Percentiles rank a stretch among this genome's conserved stretches.
phyloP scores from a whole-genome alignment of 2,797 vertebrate genomes.

The Tympanoctomys barrerae region DNA sequence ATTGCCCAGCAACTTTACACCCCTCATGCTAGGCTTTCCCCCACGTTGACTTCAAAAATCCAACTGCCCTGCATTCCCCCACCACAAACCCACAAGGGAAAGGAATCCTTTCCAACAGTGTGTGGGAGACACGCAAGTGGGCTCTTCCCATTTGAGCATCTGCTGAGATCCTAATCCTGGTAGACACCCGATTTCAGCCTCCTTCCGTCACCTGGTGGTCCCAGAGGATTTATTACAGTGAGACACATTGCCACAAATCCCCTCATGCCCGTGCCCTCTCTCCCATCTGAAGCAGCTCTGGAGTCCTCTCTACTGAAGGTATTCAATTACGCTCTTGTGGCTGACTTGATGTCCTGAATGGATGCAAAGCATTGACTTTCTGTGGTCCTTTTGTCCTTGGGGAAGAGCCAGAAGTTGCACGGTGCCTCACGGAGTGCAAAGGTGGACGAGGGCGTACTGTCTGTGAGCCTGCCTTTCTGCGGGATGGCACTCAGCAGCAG shows the following conservation, averaged over 20 bases:
- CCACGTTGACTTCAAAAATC: not conserved
- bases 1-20: not conserved
- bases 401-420: not conserved
- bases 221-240: not conserved
- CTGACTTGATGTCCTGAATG: not conserved
- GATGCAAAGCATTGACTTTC: not conserved
- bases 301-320: not conserved
- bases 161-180: not conserved
- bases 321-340: not conserved
- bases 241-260: not conserved
- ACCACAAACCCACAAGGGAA: not conserved
- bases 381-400: not conserved
- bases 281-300: not conserved
- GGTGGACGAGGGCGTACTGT: not conserved
- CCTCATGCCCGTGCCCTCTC: not conserved
- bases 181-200: not conserved
- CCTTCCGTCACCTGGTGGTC: not conserved
- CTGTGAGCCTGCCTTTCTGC: not conserved
- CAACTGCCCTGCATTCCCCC: fast-evolving
- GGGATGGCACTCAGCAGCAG: not conserved
- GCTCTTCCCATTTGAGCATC: not conserved
- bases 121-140: not conserved
- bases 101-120: not conserved
- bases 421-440: not conserved
- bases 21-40: no score